Evolutionary conservation across 1,140 invertebrate genomes (phyloP).

Genomic region (Vollenhovia emeryi): DNA sequence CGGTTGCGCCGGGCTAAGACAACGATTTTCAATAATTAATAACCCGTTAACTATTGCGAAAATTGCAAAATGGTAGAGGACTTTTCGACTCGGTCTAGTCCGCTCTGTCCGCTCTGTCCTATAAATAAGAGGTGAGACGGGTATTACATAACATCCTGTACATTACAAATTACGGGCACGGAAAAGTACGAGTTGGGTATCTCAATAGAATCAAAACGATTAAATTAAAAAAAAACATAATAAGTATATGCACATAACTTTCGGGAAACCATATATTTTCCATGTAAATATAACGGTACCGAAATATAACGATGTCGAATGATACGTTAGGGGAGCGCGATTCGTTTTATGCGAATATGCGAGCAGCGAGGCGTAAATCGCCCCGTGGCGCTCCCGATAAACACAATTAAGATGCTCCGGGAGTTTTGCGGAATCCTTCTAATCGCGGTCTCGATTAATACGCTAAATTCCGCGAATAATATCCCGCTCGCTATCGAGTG

Average conservation of each 20-base stretch:
- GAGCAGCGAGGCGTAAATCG: constrained; percentile 41
- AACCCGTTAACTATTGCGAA: no score
- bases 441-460: constrained; percentile 34
- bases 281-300: constrained; percentile 1
- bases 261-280: not conserved
- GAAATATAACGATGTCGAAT: constrained; percentile 20
- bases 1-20: no score
- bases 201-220: not conserved
- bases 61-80: no score
- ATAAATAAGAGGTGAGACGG: no score
- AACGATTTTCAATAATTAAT: no score
- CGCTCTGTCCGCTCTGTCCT: no score
- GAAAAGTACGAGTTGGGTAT: not conserved
- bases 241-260: not conserved
- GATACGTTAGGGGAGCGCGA: constrained; percentile 2
- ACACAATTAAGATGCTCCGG: constrained; percentile 32
- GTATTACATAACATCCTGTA: no score
- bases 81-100: no score
- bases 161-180: not conserved
- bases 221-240: constrained; percentile 10
- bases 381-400: constrained; percentile 35
- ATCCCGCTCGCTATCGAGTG: not conserved
- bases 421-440: constrained; percentile 12
- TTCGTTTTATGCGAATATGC: constrained; percentile 37
- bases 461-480: constrained; percentile 21